Evolutionary conservation across 2,888 invertebrate genomes (phyloP), one percentile per base, ranked within the genome.

Genomic region (Ectemnius cavifrons): DNA sequence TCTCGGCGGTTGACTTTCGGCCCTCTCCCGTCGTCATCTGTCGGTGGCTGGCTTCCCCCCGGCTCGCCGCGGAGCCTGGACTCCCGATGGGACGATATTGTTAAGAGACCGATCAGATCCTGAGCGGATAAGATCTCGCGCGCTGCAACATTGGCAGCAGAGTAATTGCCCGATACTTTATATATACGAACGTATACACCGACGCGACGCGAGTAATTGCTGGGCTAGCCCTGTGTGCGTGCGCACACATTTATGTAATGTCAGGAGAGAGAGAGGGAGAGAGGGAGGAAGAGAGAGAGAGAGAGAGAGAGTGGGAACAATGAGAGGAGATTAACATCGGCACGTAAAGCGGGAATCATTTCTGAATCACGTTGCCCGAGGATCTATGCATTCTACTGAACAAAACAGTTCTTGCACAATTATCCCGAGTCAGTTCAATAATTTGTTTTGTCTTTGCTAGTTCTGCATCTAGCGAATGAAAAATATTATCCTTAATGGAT

Each of bases 91-190:
- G 68, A 65, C 73, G 66, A 68, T 75, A 82, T 75, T 62, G 78
- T 71, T 75, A 67, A 77, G 58, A 65, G 73, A 68, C 74, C 80
- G 75, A 80, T 75, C 72, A 73, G 73, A 71, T 75, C 73, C 67
- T 59, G 37, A 57, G 14, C 23, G 23, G 81, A 81, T 81, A 81
- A 75, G 72, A 80, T 82, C 71, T 52, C 28, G 23, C 57, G 58
- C 16, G 68, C 63, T 56, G 63, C 61, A 61, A 57, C 67, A 69
- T 61, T 70, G 70, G 28, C 28, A 67, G 49, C 70, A n/a, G 69
- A 79, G 73, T 75, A 77, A 79, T 81, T 81, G 73, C 77, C 63
- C 67, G 74, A 78, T 79, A 78, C 77, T 77, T 75, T 71, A 75
- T 77, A 37, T 37, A 37, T 37, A 37, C 8, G 37, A 8, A 37